phyloP scores from a whole-genome alignment of 2,113 vertebrate species.

The Silurus meridionalis region DNA sequence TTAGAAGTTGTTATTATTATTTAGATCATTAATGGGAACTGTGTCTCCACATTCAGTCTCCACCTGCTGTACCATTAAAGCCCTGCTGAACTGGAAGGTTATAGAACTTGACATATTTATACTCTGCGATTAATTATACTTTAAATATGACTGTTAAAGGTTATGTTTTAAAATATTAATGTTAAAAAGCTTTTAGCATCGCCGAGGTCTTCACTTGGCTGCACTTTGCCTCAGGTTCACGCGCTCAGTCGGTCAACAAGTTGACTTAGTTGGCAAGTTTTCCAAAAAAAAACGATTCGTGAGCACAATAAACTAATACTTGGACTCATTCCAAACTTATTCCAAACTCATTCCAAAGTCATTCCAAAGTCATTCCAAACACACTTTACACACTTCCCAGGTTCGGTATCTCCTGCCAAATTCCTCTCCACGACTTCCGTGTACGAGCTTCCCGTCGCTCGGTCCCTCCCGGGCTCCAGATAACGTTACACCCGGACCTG shows the following conservation, averaged over 20 bases:
- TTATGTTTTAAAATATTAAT: too few relatives aligned
- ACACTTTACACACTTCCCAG: not conserved
- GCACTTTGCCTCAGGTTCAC: constrained; percentile 18
- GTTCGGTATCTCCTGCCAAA: constrained; percentile 23
- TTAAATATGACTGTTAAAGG: too few relatives aligned
- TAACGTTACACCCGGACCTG: constrained; percentile 56
- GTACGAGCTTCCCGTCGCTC: constrained; percentile 58
- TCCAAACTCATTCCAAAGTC: not conserved
- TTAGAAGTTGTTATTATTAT: not conserved
- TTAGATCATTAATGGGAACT: not conserved
- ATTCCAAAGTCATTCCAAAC: not conserved
- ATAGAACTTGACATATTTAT: not conserved
- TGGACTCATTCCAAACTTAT: not conserved
- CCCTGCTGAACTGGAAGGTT: not conserved
- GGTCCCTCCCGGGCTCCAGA: constrained; percentile 50
- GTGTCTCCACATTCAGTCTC: not conserved
- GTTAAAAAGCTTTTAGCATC: constrained; percentile 17
- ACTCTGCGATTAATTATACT: not conserved
- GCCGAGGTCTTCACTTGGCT: not conserved
- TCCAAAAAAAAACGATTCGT: not conserved
- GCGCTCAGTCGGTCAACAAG: not conserved
- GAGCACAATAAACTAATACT: not conserved
- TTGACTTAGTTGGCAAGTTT: constrained; percentile 29
- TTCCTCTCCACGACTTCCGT: constrained; percentile 67
- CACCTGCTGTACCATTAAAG: not conserved